Percentiles rank a stretch among this genome's conserved stretches.
phyloP scores from a whole-genome alignment of 2,888 invertebrate genomes.

The Idaea straminata region DNA sequence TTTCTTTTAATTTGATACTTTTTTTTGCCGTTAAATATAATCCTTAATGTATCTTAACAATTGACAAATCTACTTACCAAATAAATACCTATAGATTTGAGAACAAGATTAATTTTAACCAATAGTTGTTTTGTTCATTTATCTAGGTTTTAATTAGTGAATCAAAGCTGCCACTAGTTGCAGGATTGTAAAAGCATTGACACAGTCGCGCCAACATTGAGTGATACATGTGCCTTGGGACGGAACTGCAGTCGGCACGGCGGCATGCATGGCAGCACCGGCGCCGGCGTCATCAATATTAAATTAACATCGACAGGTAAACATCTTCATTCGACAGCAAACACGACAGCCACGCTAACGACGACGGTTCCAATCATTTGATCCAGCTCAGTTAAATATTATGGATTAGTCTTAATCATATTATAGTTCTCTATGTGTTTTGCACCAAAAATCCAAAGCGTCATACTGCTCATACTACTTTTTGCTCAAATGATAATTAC shows the following conservation, averaged over 20 bases:
- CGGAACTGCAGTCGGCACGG: conserved; percentile 27
- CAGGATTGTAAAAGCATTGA: conserved; percentile 37
- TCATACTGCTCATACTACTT: too few species aligned
- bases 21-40: background rate
- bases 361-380: conserved; percentile 7
- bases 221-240: conserved; percentile 38
- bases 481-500: too few species aligned
- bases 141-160: conserved; percentile 2
- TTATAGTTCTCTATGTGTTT: too few species aligned
- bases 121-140: conserved; percentile 4
- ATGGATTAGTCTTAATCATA: too few species aligned
- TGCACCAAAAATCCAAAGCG: too few species aligned
- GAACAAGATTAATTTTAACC: conserved; percentile 32
- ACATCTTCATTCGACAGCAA: conserved; percentile 49
- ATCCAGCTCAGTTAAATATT: background rate
- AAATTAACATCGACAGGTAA: conserved; percentile 49
- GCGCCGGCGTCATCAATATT: conserved; percentile 58
- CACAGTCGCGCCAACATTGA: conserved; percentile 26
- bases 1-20: background rate
- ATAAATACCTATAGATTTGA: conserved; percentile 19
- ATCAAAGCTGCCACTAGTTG: conserved; percentile 35
- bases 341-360: conserved; percentile 30
- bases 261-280: too few species aligned
- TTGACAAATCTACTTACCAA: too few species aligned
- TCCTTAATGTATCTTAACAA: too few species aligned